Base-by-base conservation (phyloP, 1,140 invertebrate genomes). In the Lasioglossum baleicum region DNA sequence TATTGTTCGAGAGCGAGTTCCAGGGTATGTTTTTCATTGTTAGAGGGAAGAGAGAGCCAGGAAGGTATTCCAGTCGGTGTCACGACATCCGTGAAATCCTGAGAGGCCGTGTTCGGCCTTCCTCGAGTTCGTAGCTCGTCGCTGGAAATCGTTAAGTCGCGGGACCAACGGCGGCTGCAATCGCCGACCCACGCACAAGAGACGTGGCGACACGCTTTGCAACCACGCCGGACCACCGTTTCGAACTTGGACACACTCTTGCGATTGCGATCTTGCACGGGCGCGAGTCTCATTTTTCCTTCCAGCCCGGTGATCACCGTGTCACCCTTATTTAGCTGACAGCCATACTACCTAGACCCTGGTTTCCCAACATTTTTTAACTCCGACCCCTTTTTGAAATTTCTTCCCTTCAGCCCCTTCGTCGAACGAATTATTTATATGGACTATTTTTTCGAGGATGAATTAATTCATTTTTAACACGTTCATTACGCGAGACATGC, bases 71-170 rank as follows among this genome's bases (percentile, higher is more conserved):
- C 56, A 58, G 56, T n/a, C n/a, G 20, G 53, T 15, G n/a, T 42
- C 66, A 69, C 60, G 66, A 80, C 76, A 78, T 72, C 75, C 78
- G 75, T 71, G 78, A 82, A 82, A 83, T 82, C 65, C 48, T 82
- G 61, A 26, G 67, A 42, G 63, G 10, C 20, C 63, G 53, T 22
- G 22, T n/a, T 64, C 60, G 35, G 10, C 51, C 61, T 80, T 51
- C 42, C 17, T 2, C 75, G 66, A 65, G 53, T 75, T 68, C 31
- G 44, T 72, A 71, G 26, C 71, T 70, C 35, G 76, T 72, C 40
- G 76, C n/a, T 80, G 76, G 44, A 80, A 83, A 83, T 86, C 80
- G 79, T 85, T 81, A 78, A 84, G 60, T 75, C 65, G 84, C 75
- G 48, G 58, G 67, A 69, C 63, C 70, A 67, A 75, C 61, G 70